These are phyloP conservation scores for Protonibea diacanthus DNA, from an alignment of 2,797 vertebrate genomes.

Conservation along the genomic window DNA sequence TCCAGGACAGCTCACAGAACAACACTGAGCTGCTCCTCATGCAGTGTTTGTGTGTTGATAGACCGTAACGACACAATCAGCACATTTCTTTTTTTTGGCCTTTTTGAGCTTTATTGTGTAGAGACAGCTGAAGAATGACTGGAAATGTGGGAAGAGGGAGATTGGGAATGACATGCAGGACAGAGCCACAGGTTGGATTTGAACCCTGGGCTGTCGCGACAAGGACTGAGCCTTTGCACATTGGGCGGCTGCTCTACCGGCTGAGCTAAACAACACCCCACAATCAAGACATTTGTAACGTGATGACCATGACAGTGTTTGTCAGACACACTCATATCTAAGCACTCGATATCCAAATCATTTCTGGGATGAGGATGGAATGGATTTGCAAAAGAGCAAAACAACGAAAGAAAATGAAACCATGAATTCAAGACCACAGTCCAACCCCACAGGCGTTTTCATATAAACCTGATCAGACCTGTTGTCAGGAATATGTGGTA, in stretches of 20 bases:
- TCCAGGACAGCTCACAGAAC: constrained; percentile 48
- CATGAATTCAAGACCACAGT: background rate
- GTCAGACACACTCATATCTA: constrained; percentile 2
- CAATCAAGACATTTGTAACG: constrained; percentile 39
- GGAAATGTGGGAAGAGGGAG: too few relatives aligned
- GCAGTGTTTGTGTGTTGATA: constrained; percentile 29
- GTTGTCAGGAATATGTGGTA: background rate
- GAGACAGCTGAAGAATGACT: too few relatives aligned
- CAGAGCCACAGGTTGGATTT: too few relatives aligned
- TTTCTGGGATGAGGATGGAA: background rate
- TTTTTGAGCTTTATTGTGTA: too few relatives aligned
- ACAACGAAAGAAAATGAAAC: background rate
- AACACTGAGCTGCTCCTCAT: constrained; percentile 27
- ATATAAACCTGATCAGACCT: background rate
- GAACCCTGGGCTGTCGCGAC: too few relatives aligned
- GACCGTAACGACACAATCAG: constrained; percentile 34
- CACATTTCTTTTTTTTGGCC: constrained; percentile 10
- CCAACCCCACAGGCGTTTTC: background rate
- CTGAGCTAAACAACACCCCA: background rate
- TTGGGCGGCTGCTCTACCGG: too few relatives aligned
- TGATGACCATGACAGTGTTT: constrained; percentile 1
- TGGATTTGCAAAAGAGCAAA: background rate
- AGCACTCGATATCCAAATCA: background rate
- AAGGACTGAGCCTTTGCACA: too few relatives aligned
- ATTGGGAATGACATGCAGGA: too few relatives aligned